Evolutionary conservation across 1,140 invertebrate genomes (phyloP), one percentile per base, ranked within the genome.

Genomic region (Microplitis mediator): DNA sequence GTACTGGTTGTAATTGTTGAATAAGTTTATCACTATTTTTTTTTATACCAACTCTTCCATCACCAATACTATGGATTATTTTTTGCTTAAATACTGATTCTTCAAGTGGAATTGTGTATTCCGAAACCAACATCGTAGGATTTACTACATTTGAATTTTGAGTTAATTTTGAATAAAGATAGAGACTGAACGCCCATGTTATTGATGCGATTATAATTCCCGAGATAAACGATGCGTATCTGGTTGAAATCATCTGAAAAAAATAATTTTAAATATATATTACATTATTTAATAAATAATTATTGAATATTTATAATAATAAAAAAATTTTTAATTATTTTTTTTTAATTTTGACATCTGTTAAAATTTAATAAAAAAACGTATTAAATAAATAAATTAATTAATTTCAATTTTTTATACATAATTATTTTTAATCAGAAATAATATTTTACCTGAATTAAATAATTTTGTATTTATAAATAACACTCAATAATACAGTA

Each of bases 141-240:
- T 81, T 85, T 36, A 75, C 66, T 36, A 65, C 74, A 16, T 82
- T 81, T 4, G 62, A 69, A 71, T 82, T 84, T 78, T 84, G 78
- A 0, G 84, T 86, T 13, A 90, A 67, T 76, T 80, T 84, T 67
- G 84, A 87, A 75, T 92, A 92, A 6, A 92, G 80, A 79, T 90
- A 92, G 13, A 93, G 77, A 77, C 90, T 91, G 36, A 92, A 85
- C n/a, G 85, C 80, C 91, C 92, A 93, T 58, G 91, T 92, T 54
- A 91, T 62, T 0, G 91, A 92, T n/a, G 91, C 90, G 78, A 92
- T 86, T 32, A 90, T 74, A 50, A 92, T 90, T 4, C 91, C 91
- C 52, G 89, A 88, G 31, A 91, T 71, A 75, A 92, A 92, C 5
- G 91, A 91, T 4, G 85, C 78, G 68, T 86, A 89, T 65, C 86